Conservation (phyloP, 2,888 invertebrate species). For the Dyspetes luteomarginatus region DNA sequence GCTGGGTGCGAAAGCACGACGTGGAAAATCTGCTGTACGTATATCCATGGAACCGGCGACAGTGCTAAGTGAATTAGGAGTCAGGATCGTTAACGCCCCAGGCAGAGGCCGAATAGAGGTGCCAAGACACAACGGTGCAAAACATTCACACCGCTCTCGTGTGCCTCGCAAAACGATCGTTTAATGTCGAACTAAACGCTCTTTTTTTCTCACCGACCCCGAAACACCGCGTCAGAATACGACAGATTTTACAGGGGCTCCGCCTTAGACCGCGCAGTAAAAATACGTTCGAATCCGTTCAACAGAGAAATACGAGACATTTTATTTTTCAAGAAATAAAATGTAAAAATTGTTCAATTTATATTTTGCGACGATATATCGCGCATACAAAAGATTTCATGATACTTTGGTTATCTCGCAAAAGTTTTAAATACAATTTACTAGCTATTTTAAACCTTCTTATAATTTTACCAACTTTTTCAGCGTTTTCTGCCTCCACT, state of each 20-base stretch:
- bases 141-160: constrained; percentile 46
- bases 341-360: neutral
- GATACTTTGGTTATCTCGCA: no score
- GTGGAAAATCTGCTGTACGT: constrained; percentile 24
- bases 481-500: neutral
- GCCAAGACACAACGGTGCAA: constrained; percentile 65
- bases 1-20: constrained; percentile 57
- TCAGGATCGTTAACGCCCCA: constrained; percentile 70
- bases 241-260: neutral
- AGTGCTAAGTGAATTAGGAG: constrained; percentile 72
- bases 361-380: no score
- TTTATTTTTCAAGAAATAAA: constrained; percentile 1
- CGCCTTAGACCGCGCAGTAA: neutral
- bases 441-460: no score
- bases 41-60: constrained; percentile 35
- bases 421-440: no score
- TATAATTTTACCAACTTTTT: no score
- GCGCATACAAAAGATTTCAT: no score
- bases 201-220: neutral
- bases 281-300: neutral
- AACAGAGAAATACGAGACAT: neutral
- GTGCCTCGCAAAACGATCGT: constrained; percentile 24
- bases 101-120: constrained; percentile 47
- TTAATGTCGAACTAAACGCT: constrained; percentile 44
- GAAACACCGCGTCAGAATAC: neutral